These are phyloP conservation scores for Nycticebus coucang DNA, from an alignment of 2,113 vertebrate species.

Conservation along the genomic window DNA sequence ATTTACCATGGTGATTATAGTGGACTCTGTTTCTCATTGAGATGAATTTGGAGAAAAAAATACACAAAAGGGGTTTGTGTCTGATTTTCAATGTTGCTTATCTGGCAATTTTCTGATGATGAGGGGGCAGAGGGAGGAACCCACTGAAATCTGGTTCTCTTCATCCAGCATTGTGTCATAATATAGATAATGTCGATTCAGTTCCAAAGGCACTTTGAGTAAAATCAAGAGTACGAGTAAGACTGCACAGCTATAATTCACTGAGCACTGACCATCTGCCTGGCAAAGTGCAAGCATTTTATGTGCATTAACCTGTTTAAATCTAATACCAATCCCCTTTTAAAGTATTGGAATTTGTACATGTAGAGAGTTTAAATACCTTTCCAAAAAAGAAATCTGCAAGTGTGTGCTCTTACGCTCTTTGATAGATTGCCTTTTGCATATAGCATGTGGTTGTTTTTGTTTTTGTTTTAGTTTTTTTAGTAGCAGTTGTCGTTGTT, in stretches of 20 bases:
- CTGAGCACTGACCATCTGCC: not conserved
- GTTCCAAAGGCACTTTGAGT: not conserved
- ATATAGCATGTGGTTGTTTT: not conserved
- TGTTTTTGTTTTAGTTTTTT: no score
- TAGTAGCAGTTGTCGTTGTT: no score
- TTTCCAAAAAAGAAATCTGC: not conserved
- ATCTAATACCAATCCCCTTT: not conserved
- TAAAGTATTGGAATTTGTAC: not conserved
- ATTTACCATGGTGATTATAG: not conserved
- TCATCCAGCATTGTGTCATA: not conserved
- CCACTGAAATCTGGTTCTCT: not conserved
- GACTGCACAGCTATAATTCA: not conserved
- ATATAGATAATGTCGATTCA: not conserved
- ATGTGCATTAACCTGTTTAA: not conserved
- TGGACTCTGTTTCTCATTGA: slow-evolving; percentile 40
- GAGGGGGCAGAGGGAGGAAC: not conserved
- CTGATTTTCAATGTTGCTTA: not conserved
- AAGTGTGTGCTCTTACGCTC: not conserved
- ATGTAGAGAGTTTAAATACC: not conserved
- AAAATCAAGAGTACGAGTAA: not conserved
- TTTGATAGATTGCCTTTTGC: not conserved
- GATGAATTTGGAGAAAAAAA: slow-evolving; percentile 37
- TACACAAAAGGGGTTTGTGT: not conserved
- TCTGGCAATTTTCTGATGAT: not conserved
- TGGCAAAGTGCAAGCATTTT: not conserved